phyloP scores from a whole-genome alignment of 2,888 invertebrate species.

The Cheilosia grossa region DNA sequence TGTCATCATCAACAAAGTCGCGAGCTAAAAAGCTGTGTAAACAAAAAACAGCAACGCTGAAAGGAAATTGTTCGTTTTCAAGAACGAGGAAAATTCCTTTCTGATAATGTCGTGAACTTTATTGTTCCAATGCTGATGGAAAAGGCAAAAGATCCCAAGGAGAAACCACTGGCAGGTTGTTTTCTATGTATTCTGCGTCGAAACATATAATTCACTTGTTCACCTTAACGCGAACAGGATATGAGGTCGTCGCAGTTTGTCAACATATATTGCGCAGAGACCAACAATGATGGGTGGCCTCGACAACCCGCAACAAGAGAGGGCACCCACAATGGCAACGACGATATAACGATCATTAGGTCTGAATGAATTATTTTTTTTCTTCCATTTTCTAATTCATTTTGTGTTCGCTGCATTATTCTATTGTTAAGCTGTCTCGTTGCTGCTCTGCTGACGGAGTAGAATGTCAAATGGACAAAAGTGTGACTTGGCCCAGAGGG shows the following conservation, averaged over 20 bases:
- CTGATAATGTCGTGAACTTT: slow-evolving; percentile 57
- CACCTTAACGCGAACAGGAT: slow-evolving; percentile 52
- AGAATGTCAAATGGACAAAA: slow-evolving; percentile 57
- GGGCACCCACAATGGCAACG: slow-evolving; percentile 35
- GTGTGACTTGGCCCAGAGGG: slow-evolving; percentile 32
- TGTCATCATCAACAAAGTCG: neutral
- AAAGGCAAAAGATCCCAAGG: neutral
- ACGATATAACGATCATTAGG: slow-evolving; percentile 53
- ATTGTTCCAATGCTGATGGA: slow-evolving; percentile 26
- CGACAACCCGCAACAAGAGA: slow-evolving; percentile 5
- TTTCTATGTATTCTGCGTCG: slow-evolving; percentile 22
- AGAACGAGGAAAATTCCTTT: slow-evolving; percentile 45
- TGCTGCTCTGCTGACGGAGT: slow-evolving; percentile 1
- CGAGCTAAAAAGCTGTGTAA: neutral
- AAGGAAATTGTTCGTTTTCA: slow-evolving; percentile 57
- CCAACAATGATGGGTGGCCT: slow-evolving; percentile 50
- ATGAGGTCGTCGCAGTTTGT: slow-evolving; percentile 57
- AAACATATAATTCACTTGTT: slow-evolving; percentile 54
- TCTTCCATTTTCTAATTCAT: slow-evolving; percentile 38
- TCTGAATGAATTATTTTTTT: slow-evolving; percentile 8
- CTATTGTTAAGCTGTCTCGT: slow-evolving; percentile 60
- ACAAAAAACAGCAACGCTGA: slow-evolving; percentile 17
- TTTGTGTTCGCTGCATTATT: slow-evolving; percentile 33
- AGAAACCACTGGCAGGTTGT: neutral
- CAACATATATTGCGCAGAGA: slow-evolving; percentile 46